phyloP scores from a whole-genome alignment of 2,113 vertebrate species.

The Galemys pyrenaicus region DNA sequence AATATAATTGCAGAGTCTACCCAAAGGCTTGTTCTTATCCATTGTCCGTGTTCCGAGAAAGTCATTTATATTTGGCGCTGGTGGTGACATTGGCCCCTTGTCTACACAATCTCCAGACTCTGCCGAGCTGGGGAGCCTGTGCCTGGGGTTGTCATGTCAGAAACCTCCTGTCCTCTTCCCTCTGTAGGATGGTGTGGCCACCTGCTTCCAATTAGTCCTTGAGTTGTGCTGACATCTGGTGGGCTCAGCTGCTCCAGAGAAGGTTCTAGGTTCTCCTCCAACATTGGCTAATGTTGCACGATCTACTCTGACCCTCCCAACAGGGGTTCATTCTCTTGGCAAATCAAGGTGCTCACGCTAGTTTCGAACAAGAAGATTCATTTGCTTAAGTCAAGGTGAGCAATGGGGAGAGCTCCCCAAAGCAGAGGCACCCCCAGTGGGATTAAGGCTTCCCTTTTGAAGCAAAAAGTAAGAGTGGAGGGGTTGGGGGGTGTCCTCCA shows the following conservation, averaged over 20 bases:
- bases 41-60: background rate
- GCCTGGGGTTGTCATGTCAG: background rate
- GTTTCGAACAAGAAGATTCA: no score
- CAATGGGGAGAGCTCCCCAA: no score
- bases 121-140: background rate
- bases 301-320: no score
- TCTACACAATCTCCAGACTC: background rate
- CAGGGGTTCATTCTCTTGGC: no score
- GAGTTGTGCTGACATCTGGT: fast-evolving
- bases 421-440: no score
- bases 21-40: background rate
- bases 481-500: no score
- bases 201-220: background rate
- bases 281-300: background rate
- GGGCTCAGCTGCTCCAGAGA: background rate
- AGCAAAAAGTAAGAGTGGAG: no score
- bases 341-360: no score
- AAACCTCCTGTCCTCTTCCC: background rate
- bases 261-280: background rate
- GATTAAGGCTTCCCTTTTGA: no score
- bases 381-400: no score
- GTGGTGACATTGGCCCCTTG: background rate
- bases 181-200: fast-evolving
- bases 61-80: background rate
- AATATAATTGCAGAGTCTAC: background rate